These are phyloP conservation scores for Epicampocera succincta DNA, from an alignment of 2,888 invertebrate species.

Conservation along the genomic window DNA sequence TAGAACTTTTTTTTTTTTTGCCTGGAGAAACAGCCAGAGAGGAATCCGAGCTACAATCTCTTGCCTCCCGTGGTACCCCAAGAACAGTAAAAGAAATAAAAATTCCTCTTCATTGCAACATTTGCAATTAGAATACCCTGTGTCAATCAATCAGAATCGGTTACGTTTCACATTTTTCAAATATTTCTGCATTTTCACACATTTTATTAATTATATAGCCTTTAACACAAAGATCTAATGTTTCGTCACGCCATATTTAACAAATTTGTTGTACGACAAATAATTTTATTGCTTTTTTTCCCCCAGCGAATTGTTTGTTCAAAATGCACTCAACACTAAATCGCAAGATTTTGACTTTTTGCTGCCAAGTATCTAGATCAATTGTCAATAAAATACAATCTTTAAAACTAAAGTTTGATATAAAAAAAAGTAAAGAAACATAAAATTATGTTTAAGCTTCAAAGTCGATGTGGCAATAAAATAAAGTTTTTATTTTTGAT, in stretches of 20 bases:
- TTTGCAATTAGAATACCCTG: not conserved
- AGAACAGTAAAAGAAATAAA: too few species aligned
- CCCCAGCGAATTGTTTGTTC: constrained; percentile 30
- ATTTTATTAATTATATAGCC: constrained; percentile 10
- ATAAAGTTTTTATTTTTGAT: too few species aligned
- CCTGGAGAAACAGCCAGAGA: too few species aligned
- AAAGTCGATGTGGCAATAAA: too few species aligned
- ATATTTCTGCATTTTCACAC: constrained; percentile 34
- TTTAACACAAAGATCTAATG: constrained; percentile 24
- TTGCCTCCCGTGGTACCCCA: too few species aligned
- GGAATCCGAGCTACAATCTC: too few species aligned
- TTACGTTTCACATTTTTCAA: constrained; percentile 41
- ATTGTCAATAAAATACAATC: constrained; percentile 9
- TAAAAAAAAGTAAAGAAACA: not conserved
- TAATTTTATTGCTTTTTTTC: constrained; percentile 29
- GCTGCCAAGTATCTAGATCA: not conserved
- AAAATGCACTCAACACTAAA: constrained; percentile 10
- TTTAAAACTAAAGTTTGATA: constrained; percentile 3
- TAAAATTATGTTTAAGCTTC: not conserved
- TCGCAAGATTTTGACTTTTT: constrained; percentile 7
- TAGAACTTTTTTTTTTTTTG: too few species aligned
- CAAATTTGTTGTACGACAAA: constrained; percentile 47
- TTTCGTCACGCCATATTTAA: constrained; percentile 48
- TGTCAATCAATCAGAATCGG: constrained; percentile 12
- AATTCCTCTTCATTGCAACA: too few species aligned